Evolutionary conservation across 2,113 vertebrate genomes (phyloP).

Genomic region (Engraulis encrasicolus): DNA sequence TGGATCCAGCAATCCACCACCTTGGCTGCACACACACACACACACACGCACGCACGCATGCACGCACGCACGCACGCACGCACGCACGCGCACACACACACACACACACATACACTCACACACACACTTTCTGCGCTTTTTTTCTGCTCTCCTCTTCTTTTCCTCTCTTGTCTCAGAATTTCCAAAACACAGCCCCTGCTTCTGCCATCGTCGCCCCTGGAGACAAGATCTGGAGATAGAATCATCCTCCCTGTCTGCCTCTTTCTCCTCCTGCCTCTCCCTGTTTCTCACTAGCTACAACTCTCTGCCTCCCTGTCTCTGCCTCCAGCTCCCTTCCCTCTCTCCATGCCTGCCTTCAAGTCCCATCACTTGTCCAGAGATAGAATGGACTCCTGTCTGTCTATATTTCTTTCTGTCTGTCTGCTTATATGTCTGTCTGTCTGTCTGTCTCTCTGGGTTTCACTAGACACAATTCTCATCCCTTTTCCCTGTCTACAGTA

Average conservation of each 20-base stretch:
- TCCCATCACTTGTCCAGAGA: too few species aligned
- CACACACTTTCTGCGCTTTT: slow-evolving; percentile 34
- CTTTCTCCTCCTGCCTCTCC: background rate
- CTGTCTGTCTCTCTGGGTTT: too few species aligned
- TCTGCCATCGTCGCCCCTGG: slow-evolving; percentile 25
- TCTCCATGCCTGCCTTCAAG: too few species aligned
- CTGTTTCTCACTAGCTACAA: too few species aligned
- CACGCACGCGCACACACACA: background rate
- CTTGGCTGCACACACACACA: too few species aligned
- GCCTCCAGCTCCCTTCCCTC: background rate
- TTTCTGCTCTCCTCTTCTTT: background rate
- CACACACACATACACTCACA: background rate
- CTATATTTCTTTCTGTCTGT: too few species aligned
- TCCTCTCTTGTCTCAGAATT: background rate
- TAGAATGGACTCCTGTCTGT: too few species aligned
- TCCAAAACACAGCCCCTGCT: background rate
- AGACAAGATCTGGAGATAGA: too few species aligned
- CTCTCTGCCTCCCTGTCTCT: slow-evolving; percentile 1
- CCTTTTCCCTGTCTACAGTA: too few species aligned
- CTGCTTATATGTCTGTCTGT: too few species aligned
- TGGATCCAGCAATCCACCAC: background rate
- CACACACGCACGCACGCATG: background rate
- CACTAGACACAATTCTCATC: too few species aligned
- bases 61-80: background rate
- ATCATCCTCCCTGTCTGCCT: slow-evolving; percentile 13